These are phyloP conservation scores for Coleophora deauratella DNA, from an alignment of 2,888 invertebrate species.

Conservation along the genomic window DNA sequence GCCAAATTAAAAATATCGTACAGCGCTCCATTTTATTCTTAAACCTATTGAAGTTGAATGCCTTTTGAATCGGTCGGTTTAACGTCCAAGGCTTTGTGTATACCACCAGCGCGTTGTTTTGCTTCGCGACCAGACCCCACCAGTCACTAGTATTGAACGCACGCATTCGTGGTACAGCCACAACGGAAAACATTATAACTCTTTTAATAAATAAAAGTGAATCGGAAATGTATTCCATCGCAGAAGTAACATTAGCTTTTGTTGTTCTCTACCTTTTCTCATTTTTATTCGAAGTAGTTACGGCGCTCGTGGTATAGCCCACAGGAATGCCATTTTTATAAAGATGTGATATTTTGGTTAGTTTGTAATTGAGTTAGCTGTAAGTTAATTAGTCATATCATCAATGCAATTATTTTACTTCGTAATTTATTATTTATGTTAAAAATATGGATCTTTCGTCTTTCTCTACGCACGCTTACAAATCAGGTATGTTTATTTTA, in stretches of 20 bases:
- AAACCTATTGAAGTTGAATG: constrained; percentile 7
- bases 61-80: constrained; percentile 27
- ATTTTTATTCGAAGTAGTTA: constrained; percentile 62
- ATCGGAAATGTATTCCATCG: constrained; percentile 62
- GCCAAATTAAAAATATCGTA: constrained; percentile 13
- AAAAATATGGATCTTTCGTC: constrained; percentile 7
- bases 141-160: constrained; percentile 39
- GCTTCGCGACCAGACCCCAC: constrained; percentile 46
- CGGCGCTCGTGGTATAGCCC: constrained; percentile 53
- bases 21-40: neutral
- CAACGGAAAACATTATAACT: constrained; percentile 24
- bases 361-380: constrained; percentile 32
- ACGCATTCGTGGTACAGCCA: constrained; percentile 30
- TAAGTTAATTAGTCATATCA: constrained; percentile 43
- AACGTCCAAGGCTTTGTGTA: constrained; percentile 45
- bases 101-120: constrained; percentile 35
- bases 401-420: constrained; percentile 52
- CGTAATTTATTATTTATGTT: constrained; percentile 15
- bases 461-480: constrained; percentile 2
- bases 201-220: constrained; percentile 24
- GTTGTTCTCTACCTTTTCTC: constrained; percentile 62
- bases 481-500: constrained; percentile 7
- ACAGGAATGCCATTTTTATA: constrained; percentile 21
- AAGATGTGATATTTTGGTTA: constrained; percentile 57
- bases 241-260: constrained; percentile 64